phyloP scores from a whole-genome alignment of 1,140 invertebrate genomes.

The Drosophila watanabei region DNA sequence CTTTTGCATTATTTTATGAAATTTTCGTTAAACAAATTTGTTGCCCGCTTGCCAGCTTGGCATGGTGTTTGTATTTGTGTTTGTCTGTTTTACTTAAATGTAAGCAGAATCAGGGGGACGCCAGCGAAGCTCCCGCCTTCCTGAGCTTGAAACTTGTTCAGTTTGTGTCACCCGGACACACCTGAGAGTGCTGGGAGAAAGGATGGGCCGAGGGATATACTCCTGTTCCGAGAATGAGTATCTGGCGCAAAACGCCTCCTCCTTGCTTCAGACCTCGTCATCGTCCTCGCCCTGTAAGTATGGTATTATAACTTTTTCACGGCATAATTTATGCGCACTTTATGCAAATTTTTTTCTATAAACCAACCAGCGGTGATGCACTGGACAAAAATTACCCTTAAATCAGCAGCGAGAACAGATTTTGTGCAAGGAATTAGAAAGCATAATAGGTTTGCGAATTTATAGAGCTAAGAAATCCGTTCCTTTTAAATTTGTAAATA shows the following conservation, averaged over 20 bases:
- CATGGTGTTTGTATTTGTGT: slow-evolving; percentile 41
- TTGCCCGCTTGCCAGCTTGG: slow-evolving; percentile 34
- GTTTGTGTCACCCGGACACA: slow-evolving; percentile 62
- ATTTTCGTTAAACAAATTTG: slow-evolving; percentile 66
- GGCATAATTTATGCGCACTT: slow-evolving; percentile 68
- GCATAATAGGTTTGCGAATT: too few relatives aligned
- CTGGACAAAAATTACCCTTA: neutral
- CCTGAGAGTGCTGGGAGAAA: slow-evolving; percentile 47
- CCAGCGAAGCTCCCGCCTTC: slow-evolving; percentile 5
- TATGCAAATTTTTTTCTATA: slow-evolving; percentile 65
- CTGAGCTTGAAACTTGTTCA: slow-evolving; percentile 50
- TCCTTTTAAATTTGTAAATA: too few relatives aligned
- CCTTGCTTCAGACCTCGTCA: slow-evolving; percentile 25
- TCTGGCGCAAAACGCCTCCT: slow-evolving; percentile 29
- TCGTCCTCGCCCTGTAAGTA: slow-evolving; percentile 56
- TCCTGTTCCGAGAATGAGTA: slow-evolving; percentile 18
- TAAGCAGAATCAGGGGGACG: slow-evolving; percentile 30
- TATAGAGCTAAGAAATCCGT: too few relatives aligned
- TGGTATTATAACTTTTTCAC: slow-evolving; percentile 67
- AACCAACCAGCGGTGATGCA: slow-evolving; percentile 29
- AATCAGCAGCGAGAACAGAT: neutral
- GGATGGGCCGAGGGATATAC: slow-evolving; percentile 44
- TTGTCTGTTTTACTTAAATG: slow-evolving; percentile 48
- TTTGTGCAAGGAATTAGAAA: neutral
- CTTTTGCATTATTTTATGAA: slow-evolving; percentile 68